Evolutionary conservation across 2,797 vertebrate genomes (phyloP), one percentile per base, ranked within the genome.

Genomic region (Buceros bicornis): DNA sequence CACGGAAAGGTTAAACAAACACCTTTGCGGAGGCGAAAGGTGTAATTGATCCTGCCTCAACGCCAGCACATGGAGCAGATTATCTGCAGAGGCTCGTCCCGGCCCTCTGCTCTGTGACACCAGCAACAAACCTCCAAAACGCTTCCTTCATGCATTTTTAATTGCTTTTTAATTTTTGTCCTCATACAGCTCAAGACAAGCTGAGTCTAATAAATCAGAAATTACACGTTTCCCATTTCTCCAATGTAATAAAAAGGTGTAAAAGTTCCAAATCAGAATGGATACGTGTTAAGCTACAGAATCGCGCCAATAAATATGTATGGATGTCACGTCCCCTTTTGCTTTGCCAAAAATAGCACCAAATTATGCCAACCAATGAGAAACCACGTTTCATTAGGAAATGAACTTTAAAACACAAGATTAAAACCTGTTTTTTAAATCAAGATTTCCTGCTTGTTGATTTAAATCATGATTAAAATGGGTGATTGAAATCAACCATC

Each of bases 381-480:
- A 91, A 91, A 8, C 80, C 62, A 29, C 14, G 80, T 96, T 96
- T 96, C 95, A 96, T 96, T 97, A 97, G 82, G 95, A 95, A 97
- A 79, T 95, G 95, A 96, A 95, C 95, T 96, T 96, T 96, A 94
- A 96, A 97, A 96, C 70, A 96, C 91, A 53, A 95, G 91, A 97
- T 97, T 96, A 96, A 96, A 97, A 96, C 0, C 4, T 88, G 89
- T 6, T 88, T 94, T 96, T 96, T 65, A 96, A 96, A 96, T 97
- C 95, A 96, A 95, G 94, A 94, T 97, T 96, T 97, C 96, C 95
- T 97, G 96, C 95, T 91, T 61, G 91, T 90, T 97, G 94, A 97
- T 96, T 96, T 94, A 87, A 95, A 93, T 73, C 94, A 93, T 97
- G 94, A 97, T 97, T 96, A 96, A 95, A 95, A 92, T 33, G 77